These are phyloP conservation scores for Aphrocallistes beatrix DNA, from an alignment of 37 sponge, comb jelly and placozoan genomes.

Conservation along the genomic window DNA sequence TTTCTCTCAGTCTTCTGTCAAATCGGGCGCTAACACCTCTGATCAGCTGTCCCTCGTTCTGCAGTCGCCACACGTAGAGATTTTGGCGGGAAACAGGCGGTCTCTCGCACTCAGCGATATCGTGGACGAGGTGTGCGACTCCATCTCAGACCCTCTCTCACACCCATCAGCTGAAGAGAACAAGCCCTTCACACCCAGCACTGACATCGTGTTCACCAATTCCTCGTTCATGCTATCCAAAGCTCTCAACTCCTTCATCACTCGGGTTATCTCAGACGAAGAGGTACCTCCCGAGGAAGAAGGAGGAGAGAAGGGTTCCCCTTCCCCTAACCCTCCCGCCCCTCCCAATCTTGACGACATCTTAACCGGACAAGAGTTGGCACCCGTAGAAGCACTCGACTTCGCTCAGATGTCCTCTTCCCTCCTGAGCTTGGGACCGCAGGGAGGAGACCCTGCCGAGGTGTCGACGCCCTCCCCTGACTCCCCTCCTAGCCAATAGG, in stretches of 20 bases:
- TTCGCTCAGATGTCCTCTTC: background rate
- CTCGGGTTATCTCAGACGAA: background rate
- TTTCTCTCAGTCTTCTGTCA: background rate
- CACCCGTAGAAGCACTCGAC: background rate
- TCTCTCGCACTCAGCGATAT: background rate
- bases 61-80: background rate
- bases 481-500: background rate
- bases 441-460: background rate
- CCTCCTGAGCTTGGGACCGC: background rate
- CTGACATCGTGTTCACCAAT: background rate
- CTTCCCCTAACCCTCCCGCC: background rate
- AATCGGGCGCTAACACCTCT: background rate
- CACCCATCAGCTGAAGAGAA: background rate
- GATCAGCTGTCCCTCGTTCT: background rate
- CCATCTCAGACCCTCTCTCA: background rate
- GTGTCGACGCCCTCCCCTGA: background rate
- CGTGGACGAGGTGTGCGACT: background rate
- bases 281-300: background rate
- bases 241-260: background rate
- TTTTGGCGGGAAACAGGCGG: background rate
- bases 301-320: background rate
- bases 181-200: background rate
- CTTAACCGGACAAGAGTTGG: background rate
- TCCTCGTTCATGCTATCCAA: background rate
- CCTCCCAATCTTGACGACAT: background rate